phyloP scores from a whole-genome alignment of 2,113 vertebrate species.

The Monopterus albus region DNA sequence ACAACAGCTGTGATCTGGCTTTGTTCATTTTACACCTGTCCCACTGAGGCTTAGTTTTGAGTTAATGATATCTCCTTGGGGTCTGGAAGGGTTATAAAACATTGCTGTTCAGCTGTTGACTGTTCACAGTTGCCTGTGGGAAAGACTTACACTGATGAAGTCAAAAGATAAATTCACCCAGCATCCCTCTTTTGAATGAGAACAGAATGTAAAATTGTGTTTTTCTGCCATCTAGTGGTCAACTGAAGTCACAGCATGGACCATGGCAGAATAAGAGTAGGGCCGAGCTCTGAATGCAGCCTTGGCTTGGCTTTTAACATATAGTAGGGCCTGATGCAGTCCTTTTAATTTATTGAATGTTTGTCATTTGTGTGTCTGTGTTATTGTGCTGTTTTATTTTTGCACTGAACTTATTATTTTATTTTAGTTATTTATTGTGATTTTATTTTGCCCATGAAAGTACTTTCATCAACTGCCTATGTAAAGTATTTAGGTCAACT shows the following conservation, averaged over 20 bases:
- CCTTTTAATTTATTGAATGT: no score
- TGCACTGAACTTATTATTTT: no score
- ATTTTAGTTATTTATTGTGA: no score
- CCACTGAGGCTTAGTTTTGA: not conserved
- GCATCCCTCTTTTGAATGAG: not conserved
- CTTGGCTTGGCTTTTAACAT: no score
- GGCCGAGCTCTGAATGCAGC: no score
- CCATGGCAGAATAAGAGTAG: no score
- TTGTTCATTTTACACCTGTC: conserved; percentile 21
- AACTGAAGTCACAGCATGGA: not conserved
- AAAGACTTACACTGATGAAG: conserved; percentile 4
- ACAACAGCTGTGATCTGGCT: conserved; percentile 7
- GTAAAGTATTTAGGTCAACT: no score
- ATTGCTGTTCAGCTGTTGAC: not conserved
- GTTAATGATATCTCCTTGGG: conserved; percentile 6
- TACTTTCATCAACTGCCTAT: no score
- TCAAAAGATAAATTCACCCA: not conserved
- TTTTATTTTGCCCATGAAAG: no score
- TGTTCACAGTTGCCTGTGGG: not conserved
- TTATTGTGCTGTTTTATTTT: no score
- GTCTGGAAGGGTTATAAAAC: not conserved
- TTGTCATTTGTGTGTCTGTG: no score
- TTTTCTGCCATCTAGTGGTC: conserved; percentile 65
- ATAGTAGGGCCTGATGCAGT: no score
- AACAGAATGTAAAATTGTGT: not conserved